These are phyloP conservation scores for Brachionus sp. DNA, from an alignment of 1,140 invertebrate species.

Conservation along the genomic window DNA sequence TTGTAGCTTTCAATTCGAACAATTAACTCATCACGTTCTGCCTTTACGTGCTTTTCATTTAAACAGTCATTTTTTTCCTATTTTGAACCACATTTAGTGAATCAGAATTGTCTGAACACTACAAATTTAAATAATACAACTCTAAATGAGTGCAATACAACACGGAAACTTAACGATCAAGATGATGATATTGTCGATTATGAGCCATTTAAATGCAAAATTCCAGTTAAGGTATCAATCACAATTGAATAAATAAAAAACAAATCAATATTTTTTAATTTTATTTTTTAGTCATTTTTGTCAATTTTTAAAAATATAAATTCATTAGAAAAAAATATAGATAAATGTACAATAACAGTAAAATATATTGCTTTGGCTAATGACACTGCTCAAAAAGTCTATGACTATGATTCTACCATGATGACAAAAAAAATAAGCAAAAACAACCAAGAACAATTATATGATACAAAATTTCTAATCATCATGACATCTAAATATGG, in stretches of 20 bases:
- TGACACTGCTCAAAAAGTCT: conserved; percentile 20
- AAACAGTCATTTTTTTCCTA: conserved; percentile 39
- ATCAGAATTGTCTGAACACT: background rate
- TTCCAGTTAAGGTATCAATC: background rate
- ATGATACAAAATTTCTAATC: conserved; percentile 39
- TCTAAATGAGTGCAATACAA: background rate
- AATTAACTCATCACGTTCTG: conserved; percentile 32
- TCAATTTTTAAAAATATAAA: conserved; percentile 45
- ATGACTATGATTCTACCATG: conserved; percentile 41
- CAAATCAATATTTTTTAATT: background rate
- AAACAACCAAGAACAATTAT: conserved; percentile 39
- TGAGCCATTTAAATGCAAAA: conserved; percentile 39
- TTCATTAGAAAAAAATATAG: conserved; percentile 39
- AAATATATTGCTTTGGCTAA: conserved; percentile 32
- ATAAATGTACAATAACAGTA: conserved; percentile 44
- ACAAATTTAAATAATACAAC: conserved; percentile 32
- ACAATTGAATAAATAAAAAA: background rate
- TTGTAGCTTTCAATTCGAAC: conserved; percentile 23
- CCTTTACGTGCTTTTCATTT: conserved; percentile 37
- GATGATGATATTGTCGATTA: conserved; percentile 3
- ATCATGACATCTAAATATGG: conserved; percentile 37
- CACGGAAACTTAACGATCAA: background rate
- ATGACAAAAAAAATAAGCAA: conserved; percentile 24
- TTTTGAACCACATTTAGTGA: conserved; percentile 33
- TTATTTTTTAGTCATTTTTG: background rate